Evolutionary conservation across 2,888 invertebrate species (phyloP), one percentile per base, ranked within the genome.

Genomic region (Prosapia bicincta): DNA sequence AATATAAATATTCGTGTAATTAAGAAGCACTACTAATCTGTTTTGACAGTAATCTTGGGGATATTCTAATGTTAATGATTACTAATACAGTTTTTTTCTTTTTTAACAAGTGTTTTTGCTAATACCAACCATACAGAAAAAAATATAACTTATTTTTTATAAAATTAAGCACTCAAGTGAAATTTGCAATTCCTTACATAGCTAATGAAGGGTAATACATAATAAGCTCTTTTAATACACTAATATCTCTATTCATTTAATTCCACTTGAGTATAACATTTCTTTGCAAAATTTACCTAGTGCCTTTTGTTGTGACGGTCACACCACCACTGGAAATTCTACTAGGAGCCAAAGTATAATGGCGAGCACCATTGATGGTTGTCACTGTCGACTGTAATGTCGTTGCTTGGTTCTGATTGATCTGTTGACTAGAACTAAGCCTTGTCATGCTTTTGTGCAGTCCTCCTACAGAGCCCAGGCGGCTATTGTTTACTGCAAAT

Each of bases 391-490:
- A 54, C 54, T 54, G 54, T 54, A 54, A 54, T 10, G 76, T 75
- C 13, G 73, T 68, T 6, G 71, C 76, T 67, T 74, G 69, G 3
- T 77, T 68, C 54, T 75, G 78, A 83, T 92, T 92, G 80, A 92
- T 92, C 83, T 92, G 91, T 83, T 93, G 92, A 65, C 93, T 93
- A 15, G 92, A 92, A 78, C 93, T 93, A 77, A 94, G 84, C 54
- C 93, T 88, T 9, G 93, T 93, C 93, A 94, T 93, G 83, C 93
- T 93, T 83, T 93, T 93, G 83, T 93, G 93, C 3, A 93, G 86
- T 0, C 93, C 93, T 9, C 92, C 92, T 15, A 93, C 91, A 0
- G 92, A 92, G 20, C 92, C 92, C 26, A 81, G 80, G 28, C 83
- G 79, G 78, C 83, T 82, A 24, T 82, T 82, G 76, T 79, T 79